Base-by-base conservation (phyloP, 2,888 invertebrate species). In the Autographa gamma region DNA sequence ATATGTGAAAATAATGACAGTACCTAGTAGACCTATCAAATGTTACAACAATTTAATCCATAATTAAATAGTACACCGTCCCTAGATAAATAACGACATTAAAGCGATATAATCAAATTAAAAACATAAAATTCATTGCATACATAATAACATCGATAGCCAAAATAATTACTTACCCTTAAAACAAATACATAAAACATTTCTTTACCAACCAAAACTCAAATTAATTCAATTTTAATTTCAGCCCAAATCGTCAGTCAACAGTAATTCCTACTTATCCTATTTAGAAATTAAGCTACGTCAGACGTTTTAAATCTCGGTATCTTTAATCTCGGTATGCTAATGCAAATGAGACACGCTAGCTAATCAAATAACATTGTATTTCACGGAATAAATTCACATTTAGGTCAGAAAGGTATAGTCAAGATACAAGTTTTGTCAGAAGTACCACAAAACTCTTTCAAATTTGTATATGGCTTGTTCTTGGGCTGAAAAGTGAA, bases 311-410 rank as follows among this genome's bases (percentile, higher is more conserved):
- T n/a, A 32, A 71, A 60, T 18, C 38, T 54, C 54, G 14, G 38
- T 63, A 18, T 63, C 13, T 32, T 43, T 2, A 52, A 61, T n/a
- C 58, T 64, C 13, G 34, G 18, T 16, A 68, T 63, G 41, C 18
- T 3, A 65, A 56, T 56, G 31, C 25, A 19, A 73, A 73, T 59
- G 56, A 67, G 63, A 60, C 62, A 73, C 43, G 73, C 68, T 2
- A 18, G 32, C 25, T 65, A 25, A 68, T 68, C 62, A 68, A 63
- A 74, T 34, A 59, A 38, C 64, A 67, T 62, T 5, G 25, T n/a
- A 38, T 18, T 74, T 72, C 64, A 31, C 8, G 13, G 34, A 72
- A 67, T n/a, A 59, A 54, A 67, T 25, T 7, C 34, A 13, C 18
- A 64, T 59, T 62, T n/a, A 14, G 41, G 32, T 64, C 60, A 60